Evolutionary conservation across 2,113 vertebrate species (phyloP), one percentile per base, ranked within the genome.

Genomic region (Rhea americana): DNA sequence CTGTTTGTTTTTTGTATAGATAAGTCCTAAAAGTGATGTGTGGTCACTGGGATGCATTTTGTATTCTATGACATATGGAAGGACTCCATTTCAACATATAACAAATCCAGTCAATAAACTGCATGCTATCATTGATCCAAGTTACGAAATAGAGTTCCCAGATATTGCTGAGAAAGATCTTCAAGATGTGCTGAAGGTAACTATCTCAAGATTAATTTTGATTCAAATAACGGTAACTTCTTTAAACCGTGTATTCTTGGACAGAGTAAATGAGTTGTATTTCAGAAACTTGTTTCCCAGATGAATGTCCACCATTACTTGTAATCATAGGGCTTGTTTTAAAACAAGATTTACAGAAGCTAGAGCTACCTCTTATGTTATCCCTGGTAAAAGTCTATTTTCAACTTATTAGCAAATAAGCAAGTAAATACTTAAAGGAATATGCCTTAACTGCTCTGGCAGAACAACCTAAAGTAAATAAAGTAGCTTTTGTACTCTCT

Each of bases 41-140:
- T 99, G 99, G 99, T 99, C 99, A 11, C 95, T 99, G 55, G 99
- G 99, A 18, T 99, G 99, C 86, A 99, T 99, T 97, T 97, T 99
- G 81, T 99, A 99, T 91, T 99, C 97, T 53, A 99, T 99, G 99
- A 99, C 99, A 6, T 99, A 99, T 8, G 98, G 99, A 47, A 99
- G 97, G 97, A 99, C 99, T 82, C 99, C 99, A 1, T 99, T 99
- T 97, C 99, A 99, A 89, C 98, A 98, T 93, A 99, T 99, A 97
- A 99, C 98, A 94, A 99, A 98, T 95, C 98, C 99, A 90, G 98
- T 99, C 67, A 97, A 97, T 89, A 99, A 99, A 93, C 95, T 99
- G 66, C 99, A 99, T 58, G 98, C 99, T 95, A 99, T 99, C 81
- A 98, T 99, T 87, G 98, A 99, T 82, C 97, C 98, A 47, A 97